phyloP scores from a whole-genome alignment of 2,113 vertebrate genomes.

The Oxyura jamaicensis region DNA sequence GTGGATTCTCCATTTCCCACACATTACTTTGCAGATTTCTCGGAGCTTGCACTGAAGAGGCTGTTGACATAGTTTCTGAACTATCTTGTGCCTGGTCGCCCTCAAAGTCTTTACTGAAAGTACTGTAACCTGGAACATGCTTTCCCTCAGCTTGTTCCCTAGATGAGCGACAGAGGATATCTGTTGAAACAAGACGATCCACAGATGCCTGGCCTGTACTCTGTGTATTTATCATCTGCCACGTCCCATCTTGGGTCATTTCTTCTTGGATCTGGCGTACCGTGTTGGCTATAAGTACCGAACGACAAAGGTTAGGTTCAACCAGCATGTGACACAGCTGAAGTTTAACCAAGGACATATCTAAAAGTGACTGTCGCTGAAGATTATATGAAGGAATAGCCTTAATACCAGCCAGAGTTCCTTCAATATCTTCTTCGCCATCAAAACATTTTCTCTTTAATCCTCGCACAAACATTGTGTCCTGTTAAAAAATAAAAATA shows the following conservation, averaged over 20 bases:
- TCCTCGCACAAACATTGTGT: constrained; percentile 91
- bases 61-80: constrained; percentile 42
- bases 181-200: constrained; percentile 91
- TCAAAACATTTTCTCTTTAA: constrained; percentile 90
- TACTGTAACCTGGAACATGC: constrained; percentile 68
- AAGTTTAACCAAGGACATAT: constrained; percentile 98
- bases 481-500: constrained; percentile 64
- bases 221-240: constrained; percentile 85
- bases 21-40: constrained; percentile 78
- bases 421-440: constrained; percentile 79
- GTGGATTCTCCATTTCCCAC: constrained; percentile 84
- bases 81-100: constrained; percentile 17
- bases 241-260: constrained; percentile 94
- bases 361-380: constrained; percentile 93
- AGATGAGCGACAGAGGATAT: constrained; percentile 88
- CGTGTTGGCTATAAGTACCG: constrained; percentile 96
- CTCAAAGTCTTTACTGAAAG: constrained; percentile 65
- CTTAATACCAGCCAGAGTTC: constrained; percentile 71
- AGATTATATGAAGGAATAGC: constrained; percentile 85
- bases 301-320: constrained; percentile 95
- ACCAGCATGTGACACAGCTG: constrained; percentile 99
- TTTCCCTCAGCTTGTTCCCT: constrained; percentile 81
- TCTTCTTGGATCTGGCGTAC: constrained; percentile 98
- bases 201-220: constrained; percentile 79
- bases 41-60: constrained; percentile 43